Percentiles rank a stretch among this genome's conserved stretches.
Conservation (phyloP, 2,888 invertebrate species). For the Malacosoma neustria region DNA sequence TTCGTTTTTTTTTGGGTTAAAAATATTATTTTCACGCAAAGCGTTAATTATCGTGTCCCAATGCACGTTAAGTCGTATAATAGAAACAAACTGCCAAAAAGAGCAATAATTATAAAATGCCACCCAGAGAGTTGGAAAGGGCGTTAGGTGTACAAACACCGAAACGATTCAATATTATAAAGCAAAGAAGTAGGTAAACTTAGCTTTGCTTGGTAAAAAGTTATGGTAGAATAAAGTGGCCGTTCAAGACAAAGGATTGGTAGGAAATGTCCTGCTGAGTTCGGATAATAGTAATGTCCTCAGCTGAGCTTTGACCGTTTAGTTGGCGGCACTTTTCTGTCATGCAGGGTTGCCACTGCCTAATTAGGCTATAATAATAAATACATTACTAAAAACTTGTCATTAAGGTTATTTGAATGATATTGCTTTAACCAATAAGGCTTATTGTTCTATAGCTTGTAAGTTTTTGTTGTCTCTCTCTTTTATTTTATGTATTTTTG, state of each 20-base stretch:
- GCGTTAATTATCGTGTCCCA: too few relatives aligned
- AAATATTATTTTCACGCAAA: too few relatives aligned
- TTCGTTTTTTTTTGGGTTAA: too few relatives aligned
- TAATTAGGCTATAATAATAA: too few relatives aligned
- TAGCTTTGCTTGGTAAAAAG: background rate
- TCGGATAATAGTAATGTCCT: background rate
- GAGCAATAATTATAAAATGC: background rate
- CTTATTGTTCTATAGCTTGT: too few relatives aligned
- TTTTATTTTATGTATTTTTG: too few relatives aligned
- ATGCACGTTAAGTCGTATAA: too few relatives aligned
- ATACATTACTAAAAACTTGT: too few relatives aligned
- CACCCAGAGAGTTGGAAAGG: slow-evolving; percentile 19
- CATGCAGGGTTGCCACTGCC: background rate
- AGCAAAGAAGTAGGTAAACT: slow-evolving; percentile 11
- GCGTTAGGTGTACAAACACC: slow-evolving; percentile 64
- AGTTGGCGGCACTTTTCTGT: background rate
- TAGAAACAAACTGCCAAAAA: too few relatives aligned
- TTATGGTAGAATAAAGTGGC: slow-evolving; percentile 9
- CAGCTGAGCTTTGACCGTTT: background rate
- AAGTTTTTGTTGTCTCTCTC: too few relatives aligned
- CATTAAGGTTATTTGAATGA: too few relatives aligned
- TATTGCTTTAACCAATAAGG: too few relatives aligned
- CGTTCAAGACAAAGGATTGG: slow-evolving; percentile 1
- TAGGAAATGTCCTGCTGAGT: background rate
- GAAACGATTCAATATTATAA: slow-evolving; percentile 9